Conservation (phyloP, 2,113 vertebrate genomes). For the Pionites leucogaster region DNA sequence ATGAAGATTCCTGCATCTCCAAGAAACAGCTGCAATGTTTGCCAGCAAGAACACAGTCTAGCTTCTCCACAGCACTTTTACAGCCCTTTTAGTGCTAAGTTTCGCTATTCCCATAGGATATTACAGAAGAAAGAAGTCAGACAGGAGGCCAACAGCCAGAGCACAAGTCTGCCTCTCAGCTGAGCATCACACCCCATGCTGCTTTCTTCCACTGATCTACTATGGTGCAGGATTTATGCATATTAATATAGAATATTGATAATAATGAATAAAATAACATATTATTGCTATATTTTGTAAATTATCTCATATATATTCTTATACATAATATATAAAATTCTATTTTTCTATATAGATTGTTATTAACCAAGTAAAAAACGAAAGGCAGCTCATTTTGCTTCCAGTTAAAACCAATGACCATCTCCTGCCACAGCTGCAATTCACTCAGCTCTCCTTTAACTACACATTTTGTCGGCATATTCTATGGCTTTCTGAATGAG, state of each 20-base stretch:
- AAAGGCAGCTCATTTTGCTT: neutral
- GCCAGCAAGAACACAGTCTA: neutral
- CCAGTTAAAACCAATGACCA: neutral
- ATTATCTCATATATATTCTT: neutral
- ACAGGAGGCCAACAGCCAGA: neutral
- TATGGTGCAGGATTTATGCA: neutral
- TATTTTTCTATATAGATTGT: neutral
- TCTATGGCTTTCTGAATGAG: constrained; percentile 1
- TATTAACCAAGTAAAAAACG: constrained; percentile 1
- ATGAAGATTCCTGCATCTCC: neutral
- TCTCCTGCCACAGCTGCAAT: neutral
- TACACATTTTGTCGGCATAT: neutral
- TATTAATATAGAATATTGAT: neutral
- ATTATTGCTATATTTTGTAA: neutral
- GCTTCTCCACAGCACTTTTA: neutral
- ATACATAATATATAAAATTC: neutral
- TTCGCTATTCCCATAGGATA: neutral
- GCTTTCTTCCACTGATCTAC: neutral
- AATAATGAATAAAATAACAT: neutral
- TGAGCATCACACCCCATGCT: neutral
- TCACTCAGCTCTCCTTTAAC: neutral
- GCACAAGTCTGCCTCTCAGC: neutral
- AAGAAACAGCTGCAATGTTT: neutral
- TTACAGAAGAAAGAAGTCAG: neutral
- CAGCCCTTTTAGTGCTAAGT: neutral